Conservation (phyloP, 2,797 vertebrate genomes). For the Helarctos malayanus region DNA sequence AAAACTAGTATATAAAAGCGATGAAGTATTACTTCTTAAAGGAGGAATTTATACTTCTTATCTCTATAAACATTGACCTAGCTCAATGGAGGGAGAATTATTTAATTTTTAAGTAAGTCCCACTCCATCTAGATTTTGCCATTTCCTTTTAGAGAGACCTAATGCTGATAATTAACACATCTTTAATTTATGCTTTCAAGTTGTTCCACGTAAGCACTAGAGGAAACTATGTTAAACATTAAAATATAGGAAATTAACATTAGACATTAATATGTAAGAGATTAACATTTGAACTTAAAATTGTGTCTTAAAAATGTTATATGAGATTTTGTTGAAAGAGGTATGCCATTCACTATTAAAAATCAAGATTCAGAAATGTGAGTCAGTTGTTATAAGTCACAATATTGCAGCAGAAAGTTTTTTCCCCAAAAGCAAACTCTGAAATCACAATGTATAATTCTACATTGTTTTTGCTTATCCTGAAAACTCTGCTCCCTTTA, state of each 20-base stretch:
- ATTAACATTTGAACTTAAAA: slow-evolving; percentile 31
- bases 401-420: neutral
- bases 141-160: neutral
- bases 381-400: slow-evolving; percentile 24
- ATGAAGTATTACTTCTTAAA: neutral
- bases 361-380: slow-evolving; percentile 47
- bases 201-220: slow-evolving; percentile 64
- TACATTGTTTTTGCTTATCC: neutral
- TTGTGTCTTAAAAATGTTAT: slow-evolving; percentile 25
- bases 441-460: slow-evolving; percentile 31
- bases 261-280: slow-evolving; percentile 42
- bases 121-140: slow-evolving; percentile 7
- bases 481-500: neutral
- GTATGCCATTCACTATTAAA: slow-evolving; percentile 59
- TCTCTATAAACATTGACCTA: slow-evolving; percentile 9
- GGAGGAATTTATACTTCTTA: neutral
- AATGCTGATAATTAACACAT: slow-evolving; percentile 3
- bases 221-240: slow-evolving; percentile 76
- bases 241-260: slow-evolving; percentile 46
- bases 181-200: slow-evolving; percentile 64
- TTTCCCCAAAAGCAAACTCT: slow-evolving; percentile 42
- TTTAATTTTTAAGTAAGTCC: slow-evolving; percentile 66
- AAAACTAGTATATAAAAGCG: slow-evolving; percentile 1
- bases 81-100: neutral
- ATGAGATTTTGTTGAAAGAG: slow-evolving; percentile 45